phyloP scores from a whole-genome alignment of 2,888 invertebrate genomes.

The Calephelis perditalis region DNA sequence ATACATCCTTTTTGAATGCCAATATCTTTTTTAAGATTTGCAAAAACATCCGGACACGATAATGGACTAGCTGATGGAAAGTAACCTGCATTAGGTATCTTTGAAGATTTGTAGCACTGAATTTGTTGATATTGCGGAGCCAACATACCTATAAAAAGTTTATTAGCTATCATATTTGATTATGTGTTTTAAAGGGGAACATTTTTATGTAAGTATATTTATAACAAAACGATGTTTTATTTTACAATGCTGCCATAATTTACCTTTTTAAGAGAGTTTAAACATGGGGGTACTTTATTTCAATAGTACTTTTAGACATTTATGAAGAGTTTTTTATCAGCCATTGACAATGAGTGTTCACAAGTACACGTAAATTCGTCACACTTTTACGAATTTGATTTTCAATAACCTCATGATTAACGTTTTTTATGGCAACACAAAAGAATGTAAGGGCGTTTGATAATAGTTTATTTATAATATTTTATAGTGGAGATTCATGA shows the following conservation, averaged over 20 bases:
- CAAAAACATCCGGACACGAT: no score
- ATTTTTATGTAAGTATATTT: no score
- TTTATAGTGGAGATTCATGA: conserved; percentile 3
- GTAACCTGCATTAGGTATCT: no score
- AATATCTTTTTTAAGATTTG: no score
- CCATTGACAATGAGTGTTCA: conserved; percentile 43
- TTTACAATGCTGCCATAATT: not conserved
- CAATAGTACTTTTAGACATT: conserved; percentile 47
- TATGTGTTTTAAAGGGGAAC: no score
- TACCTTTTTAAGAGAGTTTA: conserved; percentile 31
- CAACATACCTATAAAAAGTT: no score
- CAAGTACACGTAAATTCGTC: conserved; percentile 56
- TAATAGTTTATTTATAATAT: conserved; percentile 1
- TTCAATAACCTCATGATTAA: conserved; percentile 38
- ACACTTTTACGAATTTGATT: conserved; percentile 59
- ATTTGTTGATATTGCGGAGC: no score
- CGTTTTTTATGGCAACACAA: conserved; percentile 33
- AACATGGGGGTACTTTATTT: conserved; percentile 60
- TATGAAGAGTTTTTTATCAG: conserved; percentile 57
- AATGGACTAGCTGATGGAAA: no score
- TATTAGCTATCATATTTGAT: no score
- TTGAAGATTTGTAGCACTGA: no score
- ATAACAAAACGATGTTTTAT: no score
- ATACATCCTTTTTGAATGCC: no score
- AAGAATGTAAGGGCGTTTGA: conserved; percentile 31